Evolutionary conservation across 2,113 vertebrate species (phyloP).

Genomic region (Gallinago paraguaiae): DNA sequence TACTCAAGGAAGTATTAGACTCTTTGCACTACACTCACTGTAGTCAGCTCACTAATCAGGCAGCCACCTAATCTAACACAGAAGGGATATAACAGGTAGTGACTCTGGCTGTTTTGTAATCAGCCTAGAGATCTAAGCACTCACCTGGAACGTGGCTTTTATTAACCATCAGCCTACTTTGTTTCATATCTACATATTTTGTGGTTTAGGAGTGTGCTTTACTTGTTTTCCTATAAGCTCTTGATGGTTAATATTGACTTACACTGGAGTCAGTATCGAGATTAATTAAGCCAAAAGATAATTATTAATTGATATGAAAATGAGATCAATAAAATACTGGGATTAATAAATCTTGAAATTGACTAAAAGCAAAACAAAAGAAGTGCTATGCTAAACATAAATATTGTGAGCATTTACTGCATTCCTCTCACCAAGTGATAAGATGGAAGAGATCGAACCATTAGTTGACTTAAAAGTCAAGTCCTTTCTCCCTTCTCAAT

Average conservation of each 20-base stretch:
- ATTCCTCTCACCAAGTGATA: background rate
- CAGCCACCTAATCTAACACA: background rate
- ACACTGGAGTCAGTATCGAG: conserved; percentile 42
- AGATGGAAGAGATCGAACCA: background rate
- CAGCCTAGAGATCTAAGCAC: background rate
- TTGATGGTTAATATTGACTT: conserved; percentile 44
- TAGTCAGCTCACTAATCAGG: background rate
- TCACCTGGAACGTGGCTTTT: conserved; percentile 25
- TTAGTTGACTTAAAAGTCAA: background rate
- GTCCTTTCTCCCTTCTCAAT: background rate
- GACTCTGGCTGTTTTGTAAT: background rate
- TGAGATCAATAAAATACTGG: conserved; percentile 52
- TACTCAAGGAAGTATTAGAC: background rate
- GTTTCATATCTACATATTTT: background rate
- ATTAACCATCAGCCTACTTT: background rate
- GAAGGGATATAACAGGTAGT: background rate
- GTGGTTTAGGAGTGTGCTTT: background rate
- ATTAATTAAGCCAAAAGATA: conserved; percentile 64
- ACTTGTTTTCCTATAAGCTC: background rate
- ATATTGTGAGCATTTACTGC: background rate
- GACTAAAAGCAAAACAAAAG: conserved; percentile 36
- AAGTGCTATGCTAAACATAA: background rate
- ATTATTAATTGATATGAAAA: conserved; percentile 67
- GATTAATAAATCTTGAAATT: conserved; percentile 71
- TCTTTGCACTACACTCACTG: background rate